These are phyloP conservation scores for Cyprinodon variegatus DNA, from an alignment of 2,113 vertebrate species.

Conservation along the genomic window DNA sequence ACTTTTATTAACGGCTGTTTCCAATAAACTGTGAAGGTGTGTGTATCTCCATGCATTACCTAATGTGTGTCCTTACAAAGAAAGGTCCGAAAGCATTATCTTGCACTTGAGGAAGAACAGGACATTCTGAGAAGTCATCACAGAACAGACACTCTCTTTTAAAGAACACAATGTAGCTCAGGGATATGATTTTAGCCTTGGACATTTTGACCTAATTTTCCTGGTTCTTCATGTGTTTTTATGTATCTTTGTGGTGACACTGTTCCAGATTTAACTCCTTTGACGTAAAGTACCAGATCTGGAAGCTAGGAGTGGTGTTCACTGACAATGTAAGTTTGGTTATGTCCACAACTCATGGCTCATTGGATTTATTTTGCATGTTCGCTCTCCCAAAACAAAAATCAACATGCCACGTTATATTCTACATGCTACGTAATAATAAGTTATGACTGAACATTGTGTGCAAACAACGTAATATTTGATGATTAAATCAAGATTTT, in stretches of 20 bases:
- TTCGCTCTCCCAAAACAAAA: not conserved
- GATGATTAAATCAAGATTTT: slow-evolving; percentile 30
- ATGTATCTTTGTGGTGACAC: slow-evolving; percentile 3
- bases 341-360: not conserved
- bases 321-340: slow-evolving; percentile 89
- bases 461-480: slow-evolving; percentile 23
- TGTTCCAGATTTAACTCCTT: slow-evolving; percentile 85
- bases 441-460: not conserved
- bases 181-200: slow-evolving; percentile 36
- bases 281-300: slow-evolving; percentile 95
- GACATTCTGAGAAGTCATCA: slow-evolving; percentile 40
- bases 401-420: slow-evolving; percentile 14
- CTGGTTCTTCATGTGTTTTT: slow-evolving; percentile 1
- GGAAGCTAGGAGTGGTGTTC: slow-evolving; percentile 96
- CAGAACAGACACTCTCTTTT: slow-evolving; percentile 12
- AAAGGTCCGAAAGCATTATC: slow-evolving; percentile 39
- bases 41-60: not conserved
- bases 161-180: slow-evolving; percentile 23
- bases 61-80: slow-evolving; percentile 15
- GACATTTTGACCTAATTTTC: slow-evolving; percentile 35
- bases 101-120: slow-evolving; percentile 53
- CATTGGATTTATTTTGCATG: slow-evolving; percentile 3
- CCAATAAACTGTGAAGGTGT: not conserved
- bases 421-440: slow-evolving; percentile 24
- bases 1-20: slow-evolving; percentile 6